A percentile compares a stretch with the other conserved stretches of the same genome.
These are phyloP conservation scores for Prosapia bicincta DNA, from an alignment of 2,888 invertebrate genomes.

Conservation along the genomic window DNA sequence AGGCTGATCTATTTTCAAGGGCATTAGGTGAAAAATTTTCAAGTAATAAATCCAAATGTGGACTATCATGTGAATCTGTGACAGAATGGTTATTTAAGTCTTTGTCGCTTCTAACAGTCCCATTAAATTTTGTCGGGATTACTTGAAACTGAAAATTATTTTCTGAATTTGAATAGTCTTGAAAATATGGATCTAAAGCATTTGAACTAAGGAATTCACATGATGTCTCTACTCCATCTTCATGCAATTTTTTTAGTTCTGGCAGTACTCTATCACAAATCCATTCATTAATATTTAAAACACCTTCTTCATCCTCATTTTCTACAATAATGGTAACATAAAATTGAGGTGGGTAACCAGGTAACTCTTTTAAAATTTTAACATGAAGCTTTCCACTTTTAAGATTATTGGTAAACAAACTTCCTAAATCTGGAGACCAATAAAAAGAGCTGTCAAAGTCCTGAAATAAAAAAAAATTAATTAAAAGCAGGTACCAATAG, in stretches of 20 bases:
- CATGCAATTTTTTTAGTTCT: slow-evolving; percentile 5
- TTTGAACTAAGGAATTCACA: slow-evolving; percentile 16
- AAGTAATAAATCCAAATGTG: neutral
- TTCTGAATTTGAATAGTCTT: neutral
- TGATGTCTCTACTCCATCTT: neutral
- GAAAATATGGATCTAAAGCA: slow-evolving; percentile 9
- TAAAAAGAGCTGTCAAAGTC: neutral
- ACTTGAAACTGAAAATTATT: too few relatives aligned
- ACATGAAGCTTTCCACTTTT: slow-evolving; percentile 9
- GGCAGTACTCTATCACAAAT: slow-evolving; percentile 10
- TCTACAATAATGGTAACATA: slow-evolving; percentile 5
- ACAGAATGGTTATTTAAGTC: neutral
- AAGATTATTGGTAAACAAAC: slow-evolving; percentile 7
- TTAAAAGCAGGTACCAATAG: too few relatives aligned
- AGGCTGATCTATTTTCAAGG: neutral
- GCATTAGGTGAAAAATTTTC: neutral
- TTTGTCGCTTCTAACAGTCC: too few relatives aligned
- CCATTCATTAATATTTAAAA: slow-evolving; percentile 7
- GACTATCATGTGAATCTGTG: neutral
- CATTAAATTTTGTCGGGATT: too few relatives aligned
- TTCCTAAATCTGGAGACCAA: slow-evolving; percentile 11
- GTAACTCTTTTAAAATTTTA: neutral
- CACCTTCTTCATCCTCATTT: slow-evolving; percentile 11
- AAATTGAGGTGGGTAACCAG: slow-evolving; percentile 7
- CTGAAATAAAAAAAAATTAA: neutral